Evolutionary conservation across 2,113 vertebrate genomes (phyloP), one percentile per base, ranked within the genome.

Genomic region (Paraplagusia blochii): DNA sequence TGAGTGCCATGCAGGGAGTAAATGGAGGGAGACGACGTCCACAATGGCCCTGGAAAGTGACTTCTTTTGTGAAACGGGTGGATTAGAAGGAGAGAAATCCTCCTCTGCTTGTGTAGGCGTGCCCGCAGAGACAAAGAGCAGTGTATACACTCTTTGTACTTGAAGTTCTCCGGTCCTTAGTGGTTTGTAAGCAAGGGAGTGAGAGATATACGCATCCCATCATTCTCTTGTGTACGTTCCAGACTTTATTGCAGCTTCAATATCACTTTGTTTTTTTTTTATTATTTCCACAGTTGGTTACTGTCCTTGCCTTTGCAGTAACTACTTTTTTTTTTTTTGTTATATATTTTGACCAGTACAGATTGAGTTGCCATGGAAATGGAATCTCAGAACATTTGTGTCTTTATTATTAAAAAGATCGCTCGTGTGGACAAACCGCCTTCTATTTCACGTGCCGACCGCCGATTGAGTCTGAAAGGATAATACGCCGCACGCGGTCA

Each of bases 1-100:
- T 85, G 85, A 85, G 84, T 71, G 75, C 73, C 85, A 77, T 71
- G 85, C 81, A 60, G 81, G 57, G 82, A 84, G 84, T 84, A 88
- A 89, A 89, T 87, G 84, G 87, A 87, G 85, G 78, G 81, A 88
- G 84, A 87, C 83, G 63, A 56, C 49, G 60, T 81, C 83, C 83
- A 89, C 85, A 87, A 88, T 87, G 80, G 71, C 51, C 66, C 66
- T 34, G 70, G 76, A 80, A 89, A 87, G 87, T 84, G 81, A 65
- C 77, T 73, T 78, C 80, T 77, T 82, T 85, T 88, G 87, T 88
- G n/a, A 84, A 86, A 88, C 66, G 72, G 78, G 77, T 76, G 87
- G 84, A 88, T 89, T 88, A 88, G 79, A 76, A 65, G 64, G 49
- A 78, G 53, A 69, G 64, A 80, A 84, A 87, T 77, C 81, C 81